Evolutionary conservation across 1,140 invertebrate species (phyloP), one percentile per base, ranked within the genome.

Genomic region (Muscidifurax raptorellus): DNA sequence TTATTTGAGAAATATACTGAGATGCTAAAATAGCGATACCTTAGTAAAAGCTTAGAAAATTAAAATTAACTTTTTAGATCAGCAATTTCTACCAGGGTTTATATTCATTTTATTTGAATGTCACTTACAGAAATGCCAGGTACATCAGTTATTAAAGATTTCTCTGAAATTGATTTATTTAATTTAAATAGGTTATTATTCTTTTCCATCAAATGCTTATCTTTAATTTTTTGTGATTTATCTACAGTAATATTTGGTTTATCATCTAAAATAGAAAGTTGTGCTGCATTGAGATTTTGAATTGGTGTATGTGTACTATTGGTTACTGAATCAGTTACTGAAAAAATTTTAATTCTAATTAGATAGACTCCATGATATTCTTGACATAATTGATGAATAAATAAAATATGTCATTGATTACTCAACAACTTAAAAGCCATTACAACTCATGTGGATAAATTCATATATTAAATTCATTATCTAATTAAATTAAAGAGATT

Each of bases 281-380:
- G 94, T 80, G 93, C 90, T 1, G 95, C 94, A 89, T 94, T 94
- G 18, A 96, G 90, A 86, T 95, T 96, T 85, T 94, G 94, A 4
- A 96, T 94, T 12, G 94, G 91, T 25, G 96, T 94, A 89, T 95
- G 95, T 59, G 93, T 94, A 89, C 96, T 95, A 76, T 89, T 95
- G 87, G 94, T 94, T 7, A 91, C 92, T 25, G 92, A 90, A 47
- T 95, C 92, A 47, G 94, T 95, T 66, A 96, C 96, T 96, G 89
- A 78, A 92, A 85, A 89, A 40, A n/a, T n/a, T 40, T 52, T 28
- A 76, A 28, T 32, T 36, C 44, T 13, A n/a, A 74, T 28, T 9
- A n/a, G 2, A n/a, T n/a, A 83, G 10, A 40, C 36, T n/a, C 67
- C 12, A 78, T 27, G 64, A 27, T 67, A 40, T 40, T 9, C 10